Base-by-base conservation (phyloP, 1,140 invertebrate genomes). In the Periplaneta americana region DNA sequence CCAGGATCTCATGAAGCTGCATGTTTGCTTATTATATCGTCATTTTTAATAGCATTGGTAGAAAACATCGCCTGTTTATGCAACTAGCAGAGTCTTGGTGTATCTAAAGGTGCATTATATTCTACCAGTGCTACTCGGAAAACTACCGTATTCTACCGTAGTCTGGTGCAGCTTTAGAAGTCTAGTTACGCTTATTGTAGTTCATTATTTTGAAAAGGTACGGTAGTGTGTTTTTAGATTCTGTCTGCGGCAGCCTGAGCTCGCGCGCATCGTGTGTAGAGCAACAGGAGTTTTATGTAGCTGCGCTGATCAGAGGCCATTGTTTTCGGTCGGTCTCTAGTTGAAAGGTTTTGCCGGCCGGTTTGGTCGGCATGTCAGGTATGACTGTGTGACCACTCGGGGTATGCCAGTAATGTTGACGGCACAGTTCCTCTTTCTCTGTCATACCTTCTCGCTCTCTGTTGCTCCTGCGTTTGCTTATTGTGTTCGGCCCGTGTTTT, bases 351-450 rank as follows among this genome's bases (percentile, higher is more conserved):
- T 35, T 48, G 39, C 39, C 39, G 39, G 15, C 39, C 39, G 39
- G 39, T 48, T 1, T 22, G 39, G 76, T 35, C 18, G 76, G 76
- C 76, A 77, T 36, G 33, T 34, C 76, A 34, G 18, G 35, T 31
- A 78, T 78, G 34, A 36, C 35, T 78, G 34, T 35, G 76, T 36
- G 35, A 37, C 76, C 76, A 31, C 28, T 36, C n/a, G 13, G n/a
- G 28, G 76, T 77, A 39, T 78, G 76, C 76, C 36, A 78, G 36
- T 28, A 36, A 78, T 78, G 76, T 28, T 36, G 76, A 78, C 76
- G 76, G 18, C 76, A 22, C 36, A 36, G 35, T 37, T 31, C 35
- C 28, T 32, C 34, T n/a, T n/a, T n/a, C n/a, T n/a, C n/a, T n/a
- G n/a, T n/a, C n/a, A n/a, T n/a, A n/a, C n/a, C n/a, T n/a, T n/a